Percentiles rank a stretch among this genome's conserved stretches.
phyloP scores from a whole-genome alignment of 2,888 invertebrate genomes.

The Electrophaes corylata region DNA sequence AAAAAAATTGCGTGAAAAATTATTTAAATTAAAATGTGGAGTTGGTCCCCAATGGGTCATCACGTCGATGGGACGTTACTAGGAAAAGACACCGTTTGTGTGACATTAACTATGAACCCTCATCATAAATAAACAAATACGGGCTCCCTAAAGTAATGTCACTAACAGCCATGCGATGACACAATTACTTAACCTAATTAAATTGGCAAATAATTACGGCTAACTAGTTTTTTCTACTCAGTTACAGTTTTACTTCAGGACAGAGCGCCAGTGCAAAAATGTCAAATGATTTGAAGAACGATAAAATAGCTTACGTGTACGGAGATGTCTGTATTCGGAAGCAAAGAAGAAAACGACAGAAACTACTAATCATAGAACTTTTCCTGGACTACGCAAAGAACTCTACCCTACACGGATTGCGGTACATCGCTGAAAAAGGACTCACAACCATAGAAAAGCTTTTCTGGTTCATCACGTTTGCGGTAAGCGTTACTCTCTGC shows the following conservation, averaged over 20 bases:
- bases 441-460: conserved; percentile 29
- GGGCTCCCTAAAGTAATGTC: neutral
- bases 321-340: conserved; percentile 48
- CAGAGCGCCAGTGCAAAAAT: neutral
- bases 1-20: too few species aligned
- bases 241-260: neutral
- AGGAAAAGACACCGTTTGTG: too few species aligned
- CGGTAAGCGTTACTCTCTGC: conserved; percentile 50
- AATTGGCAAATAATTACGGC: neutral
- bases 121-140: neutral
- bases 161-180: neutral
- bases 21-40: too few species aligned
- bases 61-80: too few species aligned
- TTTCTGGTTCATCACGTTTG: conserved; percentile 55
- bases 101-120: too few species aligned
- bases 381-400: conserved; percentile 21
- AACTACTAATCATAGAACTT: conserved; percentile 38
- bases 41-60: too few species aligned
- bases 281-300: conserved; percentile 14
- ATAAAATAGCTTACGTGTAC: conserved; percentile 34
- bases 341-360: conserved; percentile 50
- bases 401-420: conserved; percentile 20
- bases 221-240: neutral
- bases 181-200: conserved; percentile 19
- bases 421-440: conserved; percentile 14